phyloP scores from a whole-genome alignment of 2,797 vertebrate genomes.

The Siniperca obscura region DNA sequence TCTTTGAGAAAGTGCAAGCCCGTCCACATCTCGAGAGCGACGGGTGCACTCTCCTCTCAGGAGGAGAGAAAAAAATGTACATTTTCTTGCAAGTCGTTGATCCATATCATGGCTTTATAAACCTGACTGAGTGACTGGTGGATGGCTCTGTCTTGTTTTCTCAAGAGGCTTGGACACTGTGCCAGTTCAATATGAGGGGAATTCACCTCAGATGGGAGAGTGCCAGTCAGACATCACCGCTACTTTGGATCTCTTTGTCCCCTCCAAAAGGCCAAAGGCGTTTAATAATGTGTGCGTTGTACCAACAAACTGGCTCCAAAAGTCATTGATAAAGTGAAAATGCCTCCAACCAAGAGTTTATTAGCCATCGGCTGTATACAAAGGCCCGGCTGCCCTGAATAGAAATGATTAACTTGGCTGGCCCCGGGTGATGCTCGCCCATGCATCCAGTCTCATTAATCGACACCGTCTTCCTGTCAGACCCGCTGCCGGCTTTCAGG shows the following conservation, averaged over 20 bases:
- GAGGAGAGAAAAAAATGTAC: conserved; percentile 43
- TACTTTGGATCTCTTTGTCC: conserved; percentile 49
- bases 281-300: conserved; percentile 55
- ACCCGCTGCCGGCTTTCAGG: conserved; percentile 38
- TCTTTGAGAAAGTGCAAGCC: conserved; percentile 65
- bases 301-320: conserved; percentile 45
- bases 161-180: conserved; percentile 24
- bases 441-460: conserved; percentile 70
- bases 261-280: conserved; percentile 10
- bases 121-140: conserved; percentile 54
- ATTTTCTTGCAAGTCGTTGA: conserved; percentile 62
- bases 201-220: conserved; percentile 56
- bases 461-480: conserved; percentile 53
- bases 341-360: conserved; percentile 38
- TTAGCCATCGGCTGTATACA: conserved; percentile 39
- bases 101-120: conserved; percentile 68
- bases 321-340: conserved; percentile 61
- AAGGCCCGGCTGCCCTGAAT: conserved; percentile 44
- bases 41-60: conserved; percentile 62
- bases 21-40: conserved; percentile 61
- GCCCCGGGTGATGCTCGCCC: conserved; percentile 63
- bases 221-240: conserved; percentile 32
- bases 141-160: conserved; percentile 48
- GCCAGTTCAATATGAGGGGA: conserved; percentile 47
- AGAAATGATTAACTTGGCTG: conserved; percentile 71